A percentile compares a stretch with the other conserved stretches of the same genome.
These are phyloP conservation scores for Protophormia terraenovae DNA, from an alignment of 2,888 invertebrate genomes.

Conservation along the genomic window DNA sequence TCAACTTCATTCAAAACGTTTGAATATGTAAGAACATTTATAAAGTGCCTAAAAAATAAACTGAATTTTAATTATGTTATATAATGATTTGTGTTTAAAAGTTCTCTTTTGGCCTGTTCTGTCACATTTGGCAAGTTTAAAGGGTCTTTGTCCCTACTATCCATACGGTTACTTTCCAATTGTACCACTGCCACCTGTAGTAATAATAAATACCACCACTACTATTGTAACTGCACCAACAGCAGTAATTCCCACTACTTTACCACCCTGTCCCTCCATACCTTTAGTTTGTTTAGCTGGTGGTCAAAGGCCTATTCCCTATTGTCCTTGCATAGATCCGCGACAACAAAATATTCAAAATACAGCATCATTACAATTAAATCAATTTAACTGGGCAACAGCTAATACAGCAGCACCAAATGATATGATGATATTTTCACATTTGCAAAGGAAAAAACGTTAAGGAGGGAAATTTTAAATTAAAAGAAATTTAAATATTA, in stretches of 20 bases:
- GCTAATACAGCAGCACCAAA: neutral
- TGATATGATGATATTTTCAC: neutral
- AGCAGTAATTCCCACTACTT: slow-evolving; percentile 67
- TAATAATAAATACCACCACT: slow-evolving; percentile 69
- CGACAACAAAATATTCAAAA: slow-evolving; percentile 70
- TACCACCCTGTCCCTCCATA: slow-evolving; percentile 59
- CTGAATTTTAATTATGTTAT: slow-evolving; percentile 54
- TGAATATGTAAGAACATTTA: neutral
- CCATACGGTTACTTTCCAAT: slow-evolving; percentile 66
- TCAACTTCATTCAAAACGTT: neutral
- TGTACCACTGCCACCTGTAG: slow-evolving; percentile 71
- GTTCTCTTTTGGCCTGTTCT: slow-evolving; percentile 79
- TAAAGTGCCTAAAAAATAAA: neutral
- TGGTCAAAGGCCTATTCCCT: slow-evolving; percentile 74
- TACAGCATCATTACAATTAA: slow-evolving; percentile 1
- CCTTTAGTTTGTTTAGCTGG: slow-evolving; percentile 77
- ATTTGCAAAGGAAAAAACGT: neutral
- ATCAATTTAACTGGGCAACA: neutral
- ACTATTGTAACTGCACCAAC: slow-evolving; percentile 65
- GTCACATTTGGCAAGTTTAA: slow-evolving; percentile 78
- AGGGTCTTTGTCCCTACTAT: slow-evolving; percentile 77
- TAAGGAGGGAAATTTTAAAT: too few relatives aligned
- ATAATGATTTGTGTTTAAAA: slow-evolving; percentile 78
- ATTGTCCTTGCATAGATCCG: slow-evolving; percentile 80
- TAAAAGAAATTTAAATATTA: too few relatives aligned